These are phyloP conservation scores for Calameuta idolon DNA, from an alignment of 2,888 invertebrate genomes.

Conservation along the genomic window DNA sequence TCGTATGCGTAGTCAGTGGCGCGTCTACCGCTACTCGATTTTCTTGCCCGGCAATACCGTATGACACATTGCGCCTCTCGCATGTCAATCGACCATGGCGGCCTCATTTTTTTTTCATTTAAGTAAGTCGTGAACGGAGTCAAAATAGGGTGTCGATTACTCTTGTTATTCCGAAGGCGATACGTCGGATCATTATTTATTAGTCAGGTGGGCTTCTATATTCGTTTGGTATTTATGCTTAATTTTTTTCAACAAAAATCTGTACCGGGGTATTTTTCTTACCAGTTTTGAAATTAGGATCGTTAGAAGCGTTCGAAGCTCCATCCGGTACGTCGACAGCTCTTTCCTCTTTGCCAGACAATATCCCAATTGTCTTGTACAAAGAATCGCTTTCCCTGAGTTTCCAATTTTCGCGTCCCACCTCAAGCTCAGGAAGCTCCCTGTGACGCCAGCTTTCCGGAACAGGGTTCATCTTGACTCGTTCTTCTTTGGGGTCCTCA, in stretches of 20 bases:
- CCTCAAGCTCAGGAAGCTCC: conserved; percentile 12
- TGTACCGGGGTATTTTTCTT: neutral
- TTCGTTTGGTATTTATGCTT: neutral
- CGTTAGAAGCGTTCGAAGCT: conserved; percentile 29
- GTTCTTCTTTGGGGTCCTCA: conserved; percentile 15
- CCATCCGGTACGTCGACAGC: conserved; percentile 52
- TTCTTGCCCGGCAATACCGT: conserved; percentile 36
- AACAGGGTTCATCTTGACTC: conserved; percentile 22
- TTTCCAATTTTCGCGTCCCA: conserved; percentile 21
- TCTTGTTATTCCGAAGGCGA: neutral
- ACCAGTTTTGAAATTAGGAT: conserved; percentile 17
- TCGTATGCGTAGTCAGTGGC: conserved; percentile 30
- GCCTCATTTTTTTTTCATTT: neutral
- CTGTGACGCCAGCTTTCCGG: neutral
- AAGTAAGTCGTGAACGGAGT: neutral
- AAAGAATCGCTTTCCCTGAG: conserved; percentile 16
- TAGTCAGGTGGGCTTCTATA: neutral
- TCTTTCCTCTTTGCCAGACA: conserved; percentile 46
- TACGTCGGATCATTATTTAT: neutral
- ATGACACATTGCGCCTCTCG: conserved; percentile 25
- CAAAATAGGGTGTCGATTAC: neutral
- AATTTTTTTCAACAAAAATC: neutral
- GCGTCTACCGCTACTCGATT: conserved; percentile 47
- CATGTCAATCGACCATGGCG: conserved; percentile 36
- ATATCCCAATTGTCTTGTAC: conserved; percentile 23